Evolutionary conservation across 2,797 vertebrate genomes (phyloP), one percentile per base, ranked within the genome.

Genomic region (Emydoidea blandingii): DNA sequence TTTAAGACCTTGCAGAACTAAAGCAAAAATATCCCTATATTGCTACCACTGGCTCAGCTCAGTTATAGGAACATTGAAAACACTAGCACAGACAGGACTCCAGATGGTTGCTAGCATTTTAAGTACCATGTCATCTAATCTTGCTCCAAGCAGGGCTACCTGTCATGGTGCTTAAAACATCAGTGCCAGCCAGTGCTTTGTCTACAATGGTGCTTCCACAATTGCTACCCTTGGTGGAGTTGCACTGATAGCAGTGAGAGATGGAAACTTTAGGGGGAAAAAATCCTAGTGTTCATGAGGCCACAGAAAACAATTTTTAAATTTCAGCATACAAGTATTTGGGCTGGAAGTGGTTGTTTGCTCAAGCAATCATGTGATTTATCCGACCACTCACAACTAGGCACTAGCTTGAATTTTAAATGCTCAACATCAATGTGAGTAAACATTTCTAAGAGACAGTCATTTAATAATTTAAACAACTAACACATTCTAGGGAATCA

Each of bases 91-190:
- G 44, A 19, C 0, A 11, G 37, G 11, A 19, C 57, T 76, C 0
- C 0, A 56, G 34, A 86, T 1, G 5, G 37, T 53, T 2, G 2
- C 16, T 1, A 27, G 16, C 41, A 18, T 53, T 94, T 86, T 68
- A 59, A 91, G 37, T 37, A 50, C 27, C 5, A 15, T 5, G 3
- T 54, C 59, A 62, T 5, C 7, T 47, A n/a, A 34, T 14, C 50
- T 65, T 84, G 18, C 78, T n/a, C 81, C 83, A 56, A 87, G 44
- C 84, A 50, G 34, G 12, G 54, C 57, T 86, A 29, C 47, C 37
- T 47, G 27, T 82, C 27, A 1, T 1, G 2, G 41, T 47, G 56
- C 37, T 7, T 31, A 44, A 25, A 37, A 41, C 19, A 2, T 0
- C 19, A 86, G 54, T 15, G 12, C 25, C 18, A 92, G 62, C 79